Evolutionary conservation across 2,888 invertebrate species (phyloP), one percentile per base, ranked within the genome.

Genomic region (Rhynchonema sp.): DNA sequence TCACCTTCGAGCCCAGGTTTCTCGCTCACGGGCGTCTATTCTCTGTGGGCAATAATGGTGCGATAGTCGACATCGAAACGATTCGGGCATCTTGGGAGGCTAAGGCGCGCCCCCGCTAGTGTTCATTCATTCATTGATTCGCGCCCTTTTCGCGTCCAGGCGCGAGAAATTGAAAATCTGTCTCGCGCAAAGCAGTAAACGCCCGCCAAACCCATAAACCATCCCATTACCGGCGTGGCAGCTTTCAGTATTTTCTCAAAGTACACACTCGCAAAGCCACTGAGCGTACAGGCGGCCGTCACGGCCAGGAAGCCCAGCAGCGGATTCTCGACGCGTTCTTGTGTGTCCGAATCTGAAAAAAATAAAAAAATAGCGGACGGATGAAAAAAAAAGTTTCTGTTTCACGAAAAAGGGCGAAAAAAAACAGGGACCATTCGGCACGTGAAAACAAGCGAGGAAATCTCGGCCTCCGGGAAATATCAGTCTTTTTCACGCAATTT

Each of bases 221-320:
- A 99, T 1, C 82, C 74, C 1, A 80, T 78, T 65, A 91, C 84
- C 65, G 89, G 86, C 1, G 70, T 68, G 17, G 67, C 63, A 25
- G 69, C 20, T 66, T 94, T 94, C 0, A 94, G 80, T 68, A 94
- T 89, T 79, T 91, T 92, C 74, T 94, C 92, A 74, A 94, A 92
- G 74, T 88, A 94, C 62, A 94, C 87, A 30, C 92, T 92, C 27
- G 91, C 91, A 75, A 92, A 91, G 1, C 92, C 96, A 3, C 91
- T 92, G 66, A 94, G 79, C 63, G 87, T 82, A 70, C 92, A 92
- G 0, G 90, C 89, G 6, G 83, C 81, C 27, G 90, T 73, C 0
- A 88, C 90, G 6, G 89, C 84, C 64, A 82, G 75, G 69, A 90
- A 62, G 46, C 67, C 66, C 54, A 65, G 29, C 56, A 64, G 63